Evolutionary conservation across 2,888 invertebrate genomes (phyloP), one percentile per base, ranked within the genome.

Genomic region (Ecliptopera silaceata): DNA sequence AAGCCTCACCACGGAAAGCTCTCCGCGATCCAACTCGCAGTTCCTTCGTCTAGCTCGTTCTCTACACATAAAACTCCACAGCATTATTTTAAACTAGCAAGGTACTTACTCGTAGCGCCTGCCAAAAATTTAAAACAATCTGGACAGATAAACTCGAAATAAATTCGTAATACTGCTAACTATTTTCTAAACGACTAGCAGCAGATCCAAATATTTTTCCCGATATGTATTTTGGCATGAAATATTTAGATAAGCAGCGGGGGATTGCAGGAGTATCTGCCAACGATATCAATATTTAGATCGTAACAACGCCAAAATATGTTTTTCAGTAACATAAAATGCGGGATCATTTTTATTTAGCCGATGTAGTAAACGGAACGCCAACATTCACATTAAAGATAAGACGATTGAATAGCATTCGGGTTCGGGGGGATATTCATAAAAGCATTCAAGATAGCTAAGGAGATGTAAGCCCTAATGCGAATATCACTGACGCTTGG

Each of bases 21-120:
- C 96, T 62, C 96, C 96, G 79, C 95, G 95, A 83, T 96, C 96
- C 82, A 95, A 86, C 81, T 96, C 96, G 75, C 95, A 96, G 80
- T 96, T 96, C 59, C 96, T 93, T 49, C 96, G 92, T 56, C 97
- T 91, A 48, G 96, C 97, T 58, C 97, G 93, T 79, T 97, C 96
- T 53, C 97, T 92, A 65, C 6, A 2, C 13, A 6, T 0, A 38
- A 39, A 17, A 47, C 5, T 3, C 12, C 12, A 8, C 12, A 45
- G 34, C 12, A 34, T 13, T 4, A 8, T 10, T 15, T 18, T 20
- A 34, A 3, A 29, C 4, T 26, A 1, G 8, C 6, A 13, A 15
- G 17, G 15, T 26, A 15, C 13, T 17, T 26, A 17, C 22, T 34
- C 15, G 26, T 3, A 15, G 39, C 45, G 31, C 15, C 45, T 39